phyloP scores from a whole-genome alignment of 2,113 vertebrate genomes.

The Craseonycteris thonglongyai region DNA sequence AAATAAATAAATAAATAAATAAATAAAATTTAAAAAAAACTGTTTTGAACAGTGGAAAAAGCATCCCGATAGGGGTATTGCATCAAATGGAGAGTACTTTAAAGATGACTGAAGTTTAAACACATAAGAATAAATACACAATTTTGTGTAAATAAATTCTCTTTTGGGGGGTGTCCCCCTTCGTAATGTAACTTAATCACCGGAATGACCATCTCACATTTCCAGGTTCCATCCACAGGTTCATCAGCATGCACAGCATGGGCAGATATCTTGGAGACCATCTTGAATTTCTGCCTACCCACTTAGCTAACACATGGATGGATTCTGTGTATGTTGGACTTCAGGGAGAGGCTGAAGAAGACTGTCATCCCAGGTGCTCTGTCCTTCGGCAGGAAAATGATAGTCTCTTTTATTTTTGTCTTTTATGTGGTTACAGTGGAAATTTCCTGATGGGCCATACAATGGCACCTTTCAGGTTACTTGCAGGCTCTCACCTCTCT shows the following conservation, averaged over 20 bases:
- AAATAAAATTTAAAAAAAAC: no score
- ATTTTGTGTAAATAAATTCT: no score
- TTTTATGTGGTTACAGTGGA: background rate
- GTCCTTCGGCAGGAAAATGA: background rate
- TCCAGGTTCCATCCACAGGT: background rate
- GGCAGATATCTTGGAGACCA: background rate
- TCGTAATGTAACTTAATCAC: background rate
- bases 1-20: no score
- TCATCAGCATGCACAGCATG: fast-evolving
- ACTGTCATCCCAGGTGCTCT: background rate
- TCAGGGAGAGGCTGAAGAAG: background rate
- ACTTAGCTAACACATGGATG: background rate
- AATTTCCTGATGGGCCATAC: background rate
- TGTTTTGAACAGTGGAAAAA: no score
- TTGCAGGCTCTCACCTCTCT: background rate
- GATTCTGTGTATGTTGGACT: background rate
- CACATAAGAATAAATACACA: no score
- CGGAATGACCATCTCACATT: background rate
- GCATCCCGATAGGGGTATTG: no score
- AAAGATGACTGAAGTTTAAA: no score
- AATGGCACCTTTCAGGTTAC: background rate
- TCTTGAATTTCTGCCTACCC: background rate
- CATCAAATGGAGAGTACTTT: no score
- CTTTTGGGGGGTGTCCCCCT: no score
- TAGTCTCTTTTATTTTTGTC: background rate